Conservation (phyloP, 2,888 invertebrate genomes). For the Biston betularia region DNA sequence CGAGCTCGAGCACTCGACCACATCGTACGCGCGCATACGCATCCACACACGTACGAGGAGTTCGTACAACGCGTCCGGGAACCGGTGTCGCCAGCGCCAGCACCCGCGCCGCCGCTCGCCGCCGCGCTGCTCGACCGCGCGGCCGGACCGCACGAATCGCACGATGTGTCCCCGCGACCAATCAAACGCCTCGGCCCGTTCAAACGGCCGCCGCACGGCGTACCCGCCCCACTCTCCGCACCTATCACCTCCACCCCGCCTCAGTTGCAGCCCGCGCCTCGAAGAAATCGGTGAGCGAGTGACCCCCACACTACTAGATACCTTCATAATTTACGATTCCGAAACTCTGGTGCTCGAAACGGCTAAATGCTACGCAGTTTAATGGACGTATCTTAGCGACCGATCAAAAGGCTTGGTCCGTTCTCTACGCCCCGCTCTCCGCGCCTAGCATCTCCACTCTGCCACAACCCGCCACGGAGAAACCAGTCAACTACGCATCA, state of each 20-base stretch:
- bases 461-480: too few relatives aligned
- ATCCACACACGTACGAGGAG: slow-evolving; percentile 95
- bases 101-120: slow-evolving; percentile 61
- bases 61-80: slow-evolving; percentile 83
- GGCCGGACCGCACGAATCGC: slow-evolving; percentile 83
- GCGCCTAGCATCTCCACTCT: too few relatives aligned
- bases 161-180: slow-evolving; percentile 88
- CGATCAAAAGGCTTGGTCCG: too few relatives aligned
- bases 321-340: too few relatives aligned
- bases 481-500: not conserved
- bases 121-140: slow-evolving; percentile 87
- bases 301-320: too few relatives aligned
- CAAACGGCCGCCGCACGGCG: slow-evolving; percentile 75
- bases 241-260: slow-evolving; percentile 53
- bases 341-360: too few relatives aligned
- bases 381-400: too few relatives aligned
- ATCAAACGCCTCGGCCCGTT: slow-evolving; percentile 89
- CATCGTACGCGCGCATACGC: slow-evolving; percentile 94
- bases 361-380: too few relatives aligned
- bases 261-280: slow-evolving; percentile 49
- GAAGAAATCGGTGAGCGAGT: slow-evolving; percentile 70
- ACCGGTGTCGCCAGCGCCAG: slow-evolving; percentile 53
- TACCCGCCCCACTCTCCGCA: slow-evolving; percentile 50
- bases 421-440: too few relatives aligned
- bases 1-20: slow-evolving; percentile 94